Percentiles rank a stretch among this genome's conserved stretches.
Conservation (phyloP, 2,797 vertebrate genomes). For the Columba guinea region DNA sequence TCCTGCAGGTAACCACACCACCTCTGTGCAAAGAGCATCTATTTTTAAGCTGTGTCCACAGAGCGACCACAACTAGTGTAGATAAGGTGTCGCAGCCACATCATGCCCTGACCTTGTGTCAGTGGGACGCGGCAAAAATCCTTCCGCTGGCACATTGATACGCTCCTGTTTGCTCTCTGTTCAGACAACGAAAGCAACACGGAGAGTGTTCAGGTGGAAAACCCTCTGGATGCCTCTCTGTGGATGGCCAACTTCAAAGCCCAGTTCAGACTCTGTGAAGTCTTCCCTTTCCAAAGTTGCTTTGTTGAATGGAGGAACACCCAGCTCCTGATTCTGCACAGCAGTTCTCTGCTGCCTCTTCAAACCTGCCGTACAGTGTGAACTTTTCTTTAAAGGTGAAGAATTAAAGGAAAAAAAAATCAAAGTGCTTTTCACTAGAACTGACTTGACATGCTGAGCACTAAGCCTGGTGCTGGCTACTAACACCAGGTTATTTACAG, state of each 20-base stretch:
- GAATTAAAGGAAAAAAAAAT: neutral
- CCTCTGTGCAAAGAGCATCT: neutral
- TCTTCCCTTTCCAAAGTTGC: neutral
- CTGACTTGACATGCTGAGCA: neutral
- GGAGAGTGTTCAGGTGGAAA: neutral
- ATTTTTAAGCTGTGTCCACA: neutral
- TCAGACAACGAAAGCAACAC: neutral
- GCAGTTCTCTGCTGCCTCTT: neutral
- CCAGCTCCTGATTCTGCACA: neutral
- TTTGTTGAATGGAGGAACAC: neutral
- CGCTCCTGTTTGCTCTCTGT: neutral
- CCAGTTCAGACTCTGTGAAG: neutral
- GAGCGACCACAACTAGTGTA: neutral
- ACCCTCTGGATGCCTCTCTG: neutral
- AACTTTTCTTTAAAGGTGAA: neutral
- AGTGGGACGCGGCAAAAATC: neutral
- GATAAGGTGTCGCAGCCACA: neutral
- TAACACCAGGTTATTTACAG: neutral
- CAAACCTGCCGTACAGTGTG: neutral
- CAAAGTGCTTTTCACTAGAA: neutral
- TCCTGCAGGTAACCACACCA: neutral
- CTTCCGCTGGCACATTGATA: neutral
- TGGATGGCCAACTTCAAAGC: conserved; percentile 1
- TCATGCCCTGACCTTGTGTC: neutral
- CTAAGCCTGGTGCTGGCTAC: neutral